Evolutionary conservation across 2,888 invertebrate genomes (phyloP), one percentile per base, ranked within the genome.

Genomic region (Galerucella nymphaeae): DNA sequence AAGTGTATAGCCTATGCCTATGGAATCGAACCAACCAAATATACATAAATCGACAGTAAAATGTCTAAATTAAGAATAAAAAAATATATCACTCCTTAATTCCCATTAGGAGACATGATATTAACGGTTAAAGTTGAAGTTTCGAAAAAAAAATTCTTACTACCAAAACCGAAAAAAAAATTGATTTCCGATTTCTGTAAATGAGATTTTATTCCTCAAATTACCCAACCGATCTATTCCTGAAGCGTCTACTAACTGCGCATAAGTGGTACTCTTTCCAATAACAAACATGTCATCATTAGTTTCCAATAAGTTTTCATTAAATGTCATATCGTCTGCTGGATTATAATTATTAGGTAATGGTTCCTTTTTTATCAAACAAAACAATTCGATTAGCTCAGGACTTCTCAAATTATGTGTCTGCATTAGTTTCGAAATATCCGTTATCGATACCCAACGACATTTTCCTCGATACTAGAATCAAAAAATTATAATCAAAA

Each of bases 401-500:
- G 85, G 84, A 66, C 83, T 83, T 63, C 78, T 80, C 48, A 86
- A 74, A 41, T 68, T 76, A 61, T 81, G 80, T 59, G 68, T 77
- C 1, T 70, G 66, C 58, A 73, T 75, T 42, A 84, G 66, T 67
- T 80, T 80, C 6, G 65, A n/a, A 11, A 86, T 58, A 63, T 86
- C 86, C 4, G 75, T 23, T 50, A 83, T 83, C 0, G 76, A 70
- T 5, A 82, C 78, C 86, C 86, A 86, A 58, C 82, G 79, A 50
- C 84, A 66, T 79, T 84, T 84, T 53, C 84, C 84, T 50, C 84
- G 80, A 72, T 82, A 85, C 84, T 85, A 63, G 68, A 77, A 75
- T 20, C 30, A 30, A 8, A 30, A 30, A 30, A 30, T 30, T 8
- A 30, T 6, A 30, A 30, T 30, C 8, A 30, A 30, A 30, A 0